These are phyloP conservation scores for Egretta garzetta DNA, from an alignment of 2,113 vertebrate genomes.

Conservation along the genomic window DNA sequence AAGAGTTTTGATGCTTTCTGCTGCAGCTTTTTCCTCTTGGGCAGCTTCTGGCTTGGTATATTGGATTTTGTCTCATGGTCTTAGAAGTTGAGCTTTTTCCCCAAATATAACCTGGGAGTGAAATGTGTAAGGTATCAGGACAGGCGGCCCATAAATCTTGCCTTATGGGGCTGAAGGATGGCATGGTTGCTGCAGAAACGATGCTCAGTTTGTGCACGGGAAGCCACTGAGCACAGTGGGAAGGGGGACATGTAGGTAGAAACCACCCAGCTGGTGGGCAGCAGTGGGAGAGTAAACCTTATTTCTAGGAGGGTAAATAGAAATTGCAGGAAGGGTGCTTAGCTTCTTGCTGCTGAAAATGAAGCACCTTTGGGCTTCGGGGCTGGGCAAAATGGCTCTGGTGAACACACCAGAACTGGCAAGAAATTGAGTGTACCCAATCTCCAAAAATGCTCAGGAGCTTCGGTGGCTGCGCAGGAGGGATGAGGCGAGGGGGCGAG, in stretches of 20 bases:
- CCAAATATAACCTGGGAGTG: background rate
- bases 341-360: background rate
- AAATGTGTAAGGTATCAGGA: background rate
- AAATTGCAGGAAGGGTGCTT: background rate
- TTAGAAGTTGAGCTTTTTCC: background rate
- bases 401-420: background rate
- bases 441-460: background rate
- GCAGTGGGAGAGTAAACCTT: background rate
- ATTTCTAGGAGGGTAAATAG: background rate
- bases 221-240: background rate
- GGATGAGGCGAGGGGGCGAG: accelerated
- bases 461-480: background rate
- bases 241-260: accelerated
- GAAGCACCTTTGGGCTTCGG: accelerated
- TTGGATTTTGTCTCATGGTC: background rate
- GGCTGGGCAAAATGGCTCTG: background rate
- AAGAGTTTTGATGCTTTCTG: background rate
- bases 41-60: background rate
- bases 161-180: background rate
- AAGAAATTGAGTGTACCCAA: background rate
- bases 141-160: background rate
- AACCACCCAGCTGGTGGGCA: background rate
- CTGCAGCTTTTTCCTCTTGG: background rate
- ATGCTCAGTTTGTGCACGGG: background rate
- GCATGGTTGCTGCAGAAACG: background rate